phyloP scores from a whole-genome alignment of 2,113 vertebrate species.

The Romanogobio albipinnatus region DNA sequence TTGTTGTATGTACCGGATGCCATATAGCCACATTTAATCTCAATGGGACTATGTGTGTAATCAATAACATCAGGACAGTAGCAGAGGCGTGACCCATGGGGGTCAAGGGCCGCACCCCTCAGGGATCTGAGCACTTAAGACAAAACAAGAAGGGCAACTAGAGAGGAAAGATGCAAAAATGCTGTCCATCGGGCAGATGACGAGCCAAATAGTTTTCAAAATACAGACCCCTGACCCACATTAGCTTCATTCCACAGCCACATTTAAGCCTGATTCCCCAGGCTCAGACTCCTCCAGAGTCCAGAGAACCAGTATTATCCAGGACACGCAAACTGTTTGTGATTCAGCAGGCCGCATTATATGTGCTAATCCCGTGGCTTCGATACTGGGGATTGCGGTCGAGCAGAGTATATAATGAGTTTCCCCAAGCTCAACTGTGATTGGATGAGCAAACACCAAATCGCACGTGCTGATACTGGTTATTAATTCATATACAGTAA shows the following conservation, averaged over 20 bases:
- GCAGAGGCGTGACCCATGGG: neutral
- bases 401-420: neutral
- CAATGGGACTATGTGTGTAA: neutral
- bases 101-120: neutral
- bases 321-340: neutral
- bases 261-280: constrained; percentile 9
- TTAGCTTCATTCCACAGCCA: constrained; percentile 18
- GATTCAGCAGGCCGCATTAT: constrained; percentile 38
- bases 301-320: neutral
- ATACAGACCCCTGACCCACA: constrained; percentile 36
- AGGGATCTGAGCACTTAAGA: neutral
- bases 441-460: neutral
- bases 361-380: constrained; percentile 28
- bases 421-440: constrained; percentile 20
- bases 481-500: no score
- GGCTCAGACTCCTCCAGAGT: neutral
- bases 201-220: constrained; percentile 2
- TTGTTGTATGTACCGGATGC: neutral
- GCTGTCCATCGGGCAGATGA: neutral
- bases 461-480: neutral
- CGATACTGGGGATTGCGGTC: neutral
- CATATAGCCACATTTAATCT: constrained; percentile 3
- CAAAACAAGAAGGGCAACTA: constrained; percentile 34
- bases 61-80: constrained; percentile 11
- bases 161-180: constrained; percentile 28